Base-by-base conservation (phyloP, 1,140 invertebrate genomes). In the Drosophila tropicalis region DNA sequence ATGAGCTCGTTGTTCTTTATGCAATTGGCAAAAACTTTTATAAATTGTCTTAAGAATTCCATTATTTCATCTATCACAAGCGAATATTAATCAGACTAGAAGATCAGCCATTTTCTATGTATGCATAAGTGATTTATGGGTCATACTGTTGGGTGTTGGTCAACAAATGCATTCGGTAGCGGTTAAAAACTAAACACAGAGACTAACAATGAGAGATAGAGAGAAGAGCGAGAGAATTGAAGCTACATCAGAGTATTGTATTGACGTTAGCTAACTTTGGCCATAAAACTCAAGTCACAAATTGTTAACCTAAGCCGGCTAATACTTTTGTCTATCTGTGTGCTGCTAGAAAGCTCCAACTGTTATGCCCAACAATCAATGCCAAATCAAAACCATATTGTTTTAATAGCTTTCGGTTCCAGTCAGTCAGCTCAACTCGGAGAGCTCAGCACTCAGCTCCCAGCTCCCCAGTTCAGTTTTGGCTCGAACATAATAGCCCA, bases 401-500 rank as follows among this genome's bases (percentile, higher is more conserved):
- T 51, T 51, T 51, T 51, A 22, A 51, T 51, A 51, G 19, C 44
- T 51, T 51, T 51, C 17, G 44, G 56, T 56, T 56, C 56, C 29
- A 36, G 25, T 32, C 29, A 36, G 25, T 32, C n/a, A 58, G 56
- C 56, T 22, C 44, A 47, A 17, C 7, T 39, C 15, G 6, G 41
- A 44, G 41, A 44, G 41, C 25, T 10, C 56, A 39, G 10, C 36
- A 12, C 36, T 12, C 36, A 39, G 36, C 10, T 39, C 36, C 10
- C 10, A 39, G 36, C 12, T 39, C 36, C 36, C 12, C 36, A 39
- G 36, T 39, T 39, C 36, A 13, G 36, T 39, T 39, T 39, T 39
- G 63, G 72, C 47, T 51, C 76, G 39, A 55, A 76, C 71, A 79
- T 63, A 61, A 75, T 72, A 78, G 60, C 39, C 51, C 47, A 57